These are phyloP conservation scores for Rotaria socialis DNA, from an alignment of 2,888 invertebrate species.

Conservation along the genomic window DNA sequence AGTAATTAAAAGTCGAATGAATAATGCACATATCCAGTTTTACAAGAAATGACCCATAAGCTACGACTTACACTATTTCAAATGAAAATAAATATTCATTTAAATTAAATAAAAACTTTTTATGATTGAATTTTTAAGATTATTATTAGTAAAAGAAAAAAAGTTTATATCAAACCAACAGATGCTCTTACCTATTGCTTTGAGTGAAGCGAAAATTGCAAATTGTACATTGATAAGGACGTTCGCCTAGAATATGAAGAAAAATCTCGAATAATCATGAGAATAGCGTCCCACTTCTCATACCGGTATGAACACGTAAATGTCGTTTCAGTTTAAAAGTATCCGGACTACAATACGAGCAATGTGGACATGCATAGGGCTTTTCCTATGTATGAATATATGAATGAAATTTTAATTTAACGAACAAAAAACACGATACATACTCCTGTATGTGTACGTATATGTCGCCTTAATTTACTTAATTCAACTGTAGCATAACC, in stretches of 20 bases:
- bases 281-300: conserved; percentile 43
- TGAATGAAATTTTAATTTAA: background rate
- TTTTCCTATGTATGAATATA: conserved; percentile 49
- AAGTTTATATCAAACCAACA: no score
- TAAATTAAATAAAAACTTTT: no score
- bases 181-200: conserved; percentile 70
- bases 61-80: no score
- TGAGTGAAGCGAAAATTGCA: conserved; percentile 86
- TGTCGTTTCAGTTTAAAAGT: conserved; percentile 94
- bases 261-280: background rate
- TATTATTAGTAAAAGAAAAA: no score
- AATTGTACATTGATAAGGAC: conserved; percentile 63
- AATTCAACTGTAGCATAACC: conserved; percentile 93
- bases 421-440: background rate
- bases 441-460: conserved; percentile 77
- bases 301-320: conserved; percentile 74
- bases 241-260: background rate
- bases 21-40: no score
- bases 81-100: no score
- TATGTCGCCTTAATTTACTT: conserved; percentile 86
- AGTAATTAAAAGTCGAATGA: no score
- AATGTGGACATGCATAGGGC: conserved; percentile 77
- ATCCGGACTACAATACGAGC: conserved; percentile 93
- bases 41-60: no score
- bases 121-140: no score